Conservation (phyloP, 1,140 invertebrate genomes). For the Ridgeia piscesae region DNA sequence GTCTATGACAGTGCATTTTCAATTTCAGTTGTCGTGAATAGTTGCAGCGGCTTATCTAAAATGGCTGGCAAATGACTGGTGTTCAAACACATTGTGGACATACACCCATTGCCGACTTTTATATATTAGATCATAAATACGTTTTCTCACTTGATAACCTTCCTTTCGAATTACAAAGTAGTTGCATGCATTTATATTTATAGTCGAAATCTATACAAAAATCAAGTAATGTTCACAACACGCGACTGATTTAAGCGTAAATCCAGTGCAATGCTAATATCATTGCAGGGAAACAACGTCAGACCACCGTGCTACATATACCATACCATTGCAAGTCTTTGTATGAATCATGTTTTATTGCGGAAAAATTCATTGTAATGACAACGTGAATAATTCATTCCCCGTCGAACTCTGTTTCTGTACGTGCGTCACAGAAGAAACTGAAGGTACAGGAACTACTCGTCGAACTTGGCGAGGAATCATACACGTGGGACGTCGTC, state of each 20-base stretch:
- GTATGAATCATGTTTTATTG: background rate
- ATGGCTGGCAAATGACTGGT: too few relatives aligned
- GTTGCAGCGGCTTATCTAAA: too few relatives aligned
- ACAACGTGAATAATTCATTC: background rate
- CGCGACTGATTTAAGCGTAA: background rate
- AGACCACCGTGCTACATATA: background rate
- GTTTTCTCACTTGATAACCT: background rate
- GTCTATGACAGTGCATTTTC: too few relatives aligned
- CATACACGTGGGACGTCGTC: background rate
- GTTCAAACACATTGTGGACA: too few relatives aligned
- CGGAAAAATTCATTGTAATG: background rate
- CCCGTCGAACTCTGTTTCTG: background rate
- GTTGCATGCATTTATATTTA: background rate
- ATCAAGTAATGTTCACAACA: background rate
- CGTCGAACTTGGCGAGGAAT: slow-evolving; percentile 11
- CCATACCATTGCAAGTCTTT: background rate
- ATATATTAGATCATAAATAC: background rate
- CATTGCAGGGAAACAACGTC: background rate
- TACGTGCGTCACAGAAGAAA: slow-evolving; percentile 25
- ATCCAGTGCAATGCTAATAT: background rate
- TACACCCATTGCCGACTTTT: too few relatives aligned
- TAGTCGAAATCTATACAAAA: background rate
- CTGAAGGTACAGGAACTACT: slow-evolving; percentile 60
- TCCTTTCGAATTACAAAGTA: background rate
- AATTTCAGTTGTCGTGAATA: too few relatives aligned